A percentile compares a stretch with the other conserved stretches of the same genome.
phyloP scores from a whole-genome alignment of 2,113 vertebrate species.

The Hypanus sabinus region DNA sequence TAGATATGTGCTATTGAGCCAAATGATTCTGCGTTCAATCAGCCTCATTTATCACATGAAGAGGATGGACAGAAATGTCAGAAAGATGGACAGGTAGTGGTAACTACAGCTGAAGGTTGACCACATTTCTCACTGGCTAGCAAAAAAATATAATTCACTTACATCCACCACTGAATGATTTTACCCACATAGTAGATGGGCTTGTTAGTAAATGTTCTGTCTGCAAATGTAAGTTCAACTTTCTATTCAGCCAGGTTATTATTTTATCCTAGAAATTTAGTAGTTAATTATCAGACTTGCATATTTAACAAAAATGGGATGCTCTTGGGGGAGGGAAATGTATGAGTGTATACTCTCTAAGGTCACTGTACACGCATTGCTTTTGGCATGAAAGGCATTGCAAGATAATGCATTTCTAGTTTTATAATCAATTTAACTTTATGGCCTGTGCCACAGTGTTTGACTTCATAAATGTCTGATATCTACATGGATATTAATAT shows the following conservation, averaged over 20 bases:
- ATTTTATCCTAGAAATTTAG: background rate
- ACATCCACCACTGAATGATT: background rate
- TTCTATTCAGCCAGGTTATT: background rate
- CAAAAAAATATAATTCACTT: background rate
- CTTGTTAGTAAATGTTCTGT: background rate
- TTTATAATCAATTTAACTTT: background rate
- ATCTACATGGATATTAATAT: background rate
- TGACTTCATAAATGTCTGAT: background rate
- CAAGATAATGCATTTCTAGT: background rate
- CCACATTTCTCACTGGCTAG: background rate
- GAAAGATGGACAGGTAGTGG: constrained; percentile 36
- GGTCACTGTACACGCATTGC: background rate
- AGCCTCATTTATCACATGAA: constrained; percentile 16
- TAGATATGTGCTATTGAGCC: constrained; percentile 28
- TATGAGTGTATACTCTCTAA: background rate
- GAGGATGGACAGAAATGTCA: background rate
- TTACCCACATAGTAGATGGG: background rate
- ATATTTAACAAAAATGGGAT: background rate
- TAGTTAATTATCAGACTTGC: background rate
- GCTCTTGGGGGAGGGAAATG: background rate
- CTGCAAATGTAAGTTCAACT: background rate
- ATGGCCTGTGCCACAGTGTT: background rate
- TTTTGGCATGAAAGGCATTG: background rate
- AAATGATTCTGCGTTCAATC: constrained; percentile 29
- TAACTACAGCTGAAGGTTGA: constrained; percentile 31